Evolutionary conservation across 2,888 invertebrate genomes (phyloP), one percentile per base, ranked within the genome.

Genomic region (Platypus cylindrus): DNA sequence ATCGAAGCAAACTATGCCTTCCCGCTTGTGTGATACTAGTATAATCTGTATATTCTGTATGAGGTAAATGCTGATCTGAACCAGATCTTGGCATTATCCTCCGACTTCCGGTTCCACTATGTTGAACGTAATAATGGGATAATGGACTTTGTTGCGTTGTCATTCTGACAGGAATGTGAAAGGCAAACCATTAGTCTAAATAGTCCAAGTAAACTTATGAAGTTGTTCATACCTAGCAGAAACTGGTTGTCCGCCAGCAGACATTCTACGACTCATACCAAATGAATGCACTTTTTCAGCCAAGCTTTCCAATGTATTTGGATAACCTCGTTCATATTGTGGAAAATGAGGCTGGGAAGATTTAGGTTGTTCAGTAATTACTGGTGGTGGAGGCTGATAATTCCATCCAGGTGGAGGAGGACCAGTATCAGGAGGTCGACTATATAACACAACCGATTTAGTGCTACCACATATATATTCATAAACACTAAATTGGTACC

Each of bases 281-380:
- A 85, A 87, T 34, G 87, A 80, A 60, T 90, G 90, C 36, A 90
- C 89, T 64, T 89, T 89, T 60, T 91, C 90, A 3, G 90, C 89
- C 34, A 91, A 70, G 52, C 87, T 89, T 58, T 90, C 90, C 46
- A 90, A 62, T 1, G 90, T 90, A 58, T 89, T 89, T 2, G 85
- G 84, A 56, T 83, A 83, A 36, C 74, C 76, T 43, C 87, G 72
- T 56, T 89, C 87, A 61, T 87, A 90, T 4, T 86, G 85, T 43
- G 85, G 85, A 61, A 86, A 89, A 54, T 86, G 78, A 46, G 85
- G 83, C 36, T 76, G 71, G 42, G 68, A 64, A 12, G 81, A 74
- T 56, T 87, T 85, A 1, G 90, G 89, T 60, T 90, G 89, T 56
- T 89, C 87, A 11, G 89, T 90, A 46, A 90, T 86, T 11, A 89